Evolutionary conservation across 2,797 vertebrate species (phyloP), one percentile per base, ranked within the genome.

Genomic region (Psittacula derbiana): DNA sequence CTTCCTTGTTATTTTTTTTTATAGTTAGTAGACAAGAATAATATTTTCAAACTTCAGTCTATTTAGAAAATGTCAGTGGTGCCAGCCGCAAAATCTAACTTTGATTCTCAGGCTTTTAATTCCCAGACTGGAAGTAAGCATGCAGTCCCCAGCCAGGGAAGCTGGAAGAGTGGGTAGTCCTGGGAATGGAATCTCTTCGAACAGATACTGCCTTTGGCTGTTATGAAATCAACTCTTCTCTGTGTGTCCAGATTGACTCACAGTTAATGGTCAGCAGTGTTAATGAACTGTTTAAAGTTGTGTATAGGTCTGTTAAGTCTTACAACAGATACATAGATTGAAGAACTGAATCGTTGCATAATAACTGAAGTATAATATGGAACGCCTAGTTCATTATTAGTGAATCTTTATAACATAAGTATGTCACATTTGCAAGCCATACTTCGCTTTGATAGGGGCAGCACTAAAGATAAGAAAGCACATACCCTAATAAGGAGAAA

Each of bases 401-500:
- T 52, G 79, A 30, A 19, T 80, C 67, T 88, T 95, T 94, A 10
- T 72, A 80, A 36, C 31, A 6, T 12, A 24, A 53, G 44, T 55
- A 4, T 36, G 46, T 92, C 64, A 50, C 36, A 18, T 86, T 92
- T 84, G 38, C 65, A 84, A 89, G 80, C 70, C 90, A 64, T 79
- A 72, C 72, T 90, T 93, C 13, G 0, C 92, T 81, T 83, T 93
- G 49, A 70, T 88, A 30, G 49, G 90, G 66, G 60, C 82, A 94
- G 62, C 72, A 40, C 65, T 91, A 28, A 65, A 85, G 95, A 92
- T 92, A 92, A 95, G 86, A 89, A 43, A 86, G 58, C 70, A 72
- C 88, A 91, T 96, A 86, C 12, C 96, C 96, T 96, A 96, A 97
- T 94, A 97, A 95, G 96, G 96, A 95, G 72, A 96, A 95, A 91